Evolutionary conservation across 92 coral and sea anemone species (phyloP).

Genomic region (Diadumene lineata): DNA sequence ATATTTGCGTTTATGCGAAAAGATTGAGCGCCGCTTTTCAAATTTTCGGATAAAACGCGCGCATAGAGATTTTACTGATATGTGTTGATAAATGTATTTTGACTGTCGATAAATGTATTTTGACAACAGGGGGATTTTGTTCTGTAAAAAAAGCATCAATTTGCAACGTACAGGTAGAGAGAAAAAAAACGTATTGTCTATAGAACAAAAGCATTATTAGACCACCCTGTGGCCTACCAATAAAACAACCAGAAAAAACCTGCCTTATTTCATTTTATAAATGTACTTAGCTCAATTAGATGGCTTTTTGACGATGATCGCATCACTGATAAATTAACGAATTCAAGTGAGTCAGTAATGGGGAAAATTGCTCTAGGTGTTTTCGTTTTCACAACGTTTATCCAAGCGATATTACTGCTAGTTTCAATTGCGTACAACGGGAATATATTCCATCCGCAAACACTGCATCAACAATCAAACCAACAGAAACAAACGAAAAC

Average conservation of each 20-base stretch:
- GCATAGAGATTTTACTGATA: too few species aligned
- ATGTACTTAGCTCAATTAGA: too few species aligned
- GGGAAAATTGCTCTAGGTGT: neutral
- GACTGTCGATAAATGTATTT: too few species aligned
- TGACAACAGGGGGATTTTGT: too few species aligned
- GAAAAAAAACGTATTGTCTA: neutral
- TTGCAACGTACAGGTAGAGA: neutral
- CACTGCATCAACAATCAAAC: neutral
- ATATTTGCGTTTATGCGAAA: too few species aligned
- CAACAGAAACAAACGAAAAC: neutral
- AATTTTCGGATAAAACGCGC: too few species aligned
- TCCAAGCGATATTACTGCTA: neutral
- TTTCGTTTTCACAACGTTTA: neutral
- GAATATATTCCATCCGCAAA: neutral
- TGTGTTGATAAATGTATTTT: too few species aligned
- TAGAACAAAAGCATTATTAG: neutral
- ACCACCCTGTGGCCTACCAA: neutral
- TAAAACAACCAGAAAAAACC: neutral
- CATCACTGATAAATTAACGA: neutral
- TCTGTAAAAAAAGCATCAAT: too few species aligned
- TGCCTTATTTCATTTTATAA: neutral
- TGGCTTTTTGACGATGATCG: too few species aligned
- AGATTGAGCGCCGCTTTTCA: too few species aligned
- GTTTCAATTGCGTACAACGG: conserved; percentile 2
- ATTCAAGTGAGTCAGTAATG: neutral